These are phyloP conservation scores for Megastigmus dorsalis DNA, from an alignment of 2,888 invertebrate species.

Conservation along the genomic window DNA sequence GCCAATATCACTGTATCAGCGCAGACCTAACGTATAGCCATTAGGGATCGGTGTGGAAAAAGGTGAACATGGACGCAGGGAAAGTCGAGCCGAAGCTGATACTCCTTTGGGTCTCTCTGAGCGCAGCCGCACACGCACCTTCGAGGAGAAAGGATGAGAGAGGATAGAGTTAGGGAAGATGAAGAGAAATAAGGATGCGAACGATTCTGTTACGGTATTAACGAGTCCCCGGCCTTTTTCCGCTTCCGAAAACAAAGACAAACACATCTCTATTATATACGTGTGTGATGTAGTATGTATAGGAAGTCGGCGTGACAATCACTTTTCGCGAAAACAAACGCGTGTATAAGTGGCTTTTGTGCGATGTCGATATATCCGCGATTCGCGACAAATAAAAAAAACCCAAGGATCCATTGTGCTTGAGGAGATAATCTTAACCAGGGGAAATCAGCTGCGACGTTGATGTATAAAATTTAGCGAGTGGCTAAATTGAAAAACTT, in stretches of 20 bases:
- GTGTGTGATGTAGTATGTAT: neutral
- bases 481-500: neutral
- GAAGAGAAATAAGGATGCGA: conserved; percentile 26
- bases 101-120: too few relatives aligned
- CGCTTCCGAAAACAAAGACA: conserved; percentile 33
- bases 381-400: too few relatives aligned
- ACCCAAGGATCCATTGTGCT: neutral
- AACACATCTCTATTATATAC: neutral
- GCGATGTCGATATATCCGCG: too few relatives aligned
- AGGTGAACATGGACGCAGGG: too few relatives aligned
- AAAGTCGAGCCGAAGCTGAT: conserved; percentile 54
- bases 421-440: conserved; percentile 1
- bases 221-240: conserved; percentile 1
- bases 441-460: neutral
- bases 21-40: too few relatives aligned
- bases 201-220: conserved; percentile 34
- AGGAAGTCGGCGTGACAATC: conserved; percentile 5
- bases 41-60: neutral
- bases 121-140: too few relatives aligned
- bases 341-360: neutral
- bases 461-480: neutral
- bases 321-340: neutral
- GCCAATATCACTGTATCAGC: neutral
- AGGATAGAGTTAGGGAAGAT: conserved; percentile 4
- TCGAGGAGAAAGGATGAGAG: conserved; percentile 24